These are phyloP conservation scores for Sinocyclocheilus rhinocerous DNA, from an alignment of 2,113 vertebrate genomes.

Conservation along the genomic window DNA sequence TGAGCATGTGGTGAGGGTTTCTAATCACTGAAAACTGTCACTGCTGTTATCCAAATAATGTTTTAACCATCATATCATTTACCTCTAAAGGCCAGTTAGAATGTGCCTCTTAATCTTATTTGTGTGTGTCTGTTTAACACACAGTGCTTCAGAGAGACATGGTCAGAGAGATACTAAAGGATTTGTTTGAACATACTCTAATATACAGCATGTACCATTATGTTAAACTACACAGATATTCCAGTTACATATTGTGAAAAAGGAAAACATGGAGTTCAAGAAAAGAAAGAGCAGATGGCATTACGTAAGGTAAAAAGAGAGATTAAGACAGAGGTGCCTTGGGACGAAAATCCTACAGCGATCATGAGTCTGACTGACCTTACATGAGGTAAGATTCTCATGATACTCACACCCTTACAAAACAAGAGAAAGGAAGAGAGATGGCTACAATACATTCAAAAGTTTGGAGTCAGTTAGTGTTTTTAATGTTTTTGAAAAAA, in stretches of 20 bases:
- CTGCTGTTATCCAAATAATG: background rate
- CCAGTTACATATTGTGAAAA: background rate
- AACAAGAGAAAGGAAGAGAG: background rate
- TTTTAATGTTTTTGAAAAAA: background rate
- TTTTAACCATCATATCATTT: background rate
- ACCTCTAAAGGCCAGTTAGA: background rate
- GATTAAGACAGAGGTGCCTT: too few species aligned
- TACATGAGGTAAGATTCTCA: background rate
- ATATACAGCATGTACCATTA: background rate
- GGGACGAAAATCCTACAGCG: too few species aligned
- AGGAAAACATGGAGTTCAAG: background rate
- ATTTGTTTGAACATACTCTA: background rate
- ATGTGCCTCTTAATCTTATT: too few species aligned
- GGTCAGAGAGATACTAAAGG: background rate
- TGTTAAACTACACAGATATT: background rate
- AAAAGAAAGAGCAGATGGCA: background rate
- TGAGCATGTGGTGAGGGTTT: background rate
- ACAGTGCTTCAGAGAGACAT: background rate
- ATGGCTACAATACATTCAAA: background rate
- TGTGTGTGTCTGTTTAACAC: background rate
- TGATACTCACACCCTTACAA: background rate
- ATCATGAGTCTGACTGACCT: too few species aligned
- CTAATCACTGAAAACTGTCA: background rate
- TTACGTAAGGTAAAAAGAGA: background rate
- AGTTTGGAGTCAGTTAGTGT: background rate